These are phyloP conservation scores for Serranus cabrilla DNA, from an alignment of 2,797 vertebrate species.

Conservation along the genomic window DNA sequence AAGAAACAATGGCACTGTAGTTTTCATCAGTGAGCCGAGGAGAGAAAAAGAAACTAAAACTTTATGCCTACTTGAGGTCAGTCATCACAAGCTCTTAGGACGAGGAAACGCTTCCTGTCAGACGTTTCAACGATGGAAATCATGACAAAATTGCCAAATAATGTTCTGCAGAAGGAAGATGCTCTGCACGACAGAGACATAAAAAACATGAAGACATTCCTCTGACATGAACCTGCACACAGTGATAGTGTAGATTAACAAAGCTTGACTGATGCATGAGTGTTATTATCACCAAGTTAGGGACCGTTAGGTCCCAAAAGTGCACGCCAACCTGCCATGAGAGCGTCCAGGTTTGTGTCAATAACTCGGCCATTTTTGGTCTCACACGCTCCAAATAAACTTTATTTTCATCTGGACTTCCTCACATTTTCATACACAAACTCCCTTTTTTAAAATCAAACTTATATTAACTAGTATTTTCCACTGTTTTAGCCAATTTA, in stretches of 20 bases:
- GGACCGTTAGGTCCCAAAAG: not conserved
- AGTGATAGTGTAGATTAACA: not conserved
- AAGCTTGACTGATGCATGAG: not conserved
- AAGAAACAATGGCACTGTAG: conserved; percentile 18
- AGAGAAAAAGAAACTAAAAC: conserved; percentile 30
- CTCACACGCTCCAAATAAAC: too few relatives aligned
- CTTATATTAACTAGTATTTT: too few relatives aligned
- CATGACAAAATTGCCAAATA: not conserved
- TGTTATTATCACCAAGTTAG: not conserved
- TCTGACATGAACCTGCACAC: not conserved
- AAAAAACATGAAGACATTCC: not conserved
- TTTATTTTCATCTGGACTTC: too few relatives aligned
- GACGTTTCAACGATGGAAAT: conserved; percentile 1
- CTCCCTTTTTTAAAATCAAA: too few relatives aligned
- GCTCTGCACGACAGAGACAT: not conserved
- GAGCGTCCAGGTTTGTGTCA: not conserved
- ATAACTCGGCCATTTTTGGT: too few relatives aligned
- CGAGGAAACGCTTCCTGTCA: not conserved
- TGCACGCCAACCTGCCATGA: not conserved
- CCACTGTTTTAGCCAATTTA: too few relatives aligned
- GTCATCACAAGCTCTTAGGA: conserved; percentile 13
- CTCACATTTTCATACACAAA: too few relatives aligned
- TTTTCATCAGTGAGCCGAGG: conserved; percentile 25
- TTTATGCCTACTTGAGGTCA: conserved; percentile 7
- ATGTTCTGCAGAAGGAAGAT: not conserved